These are phyloP conservation scores for Ctenosaura bakeri DNA, from an alignment of 2,797 vertebrate species.

Conservation along the genomic window DNA sequence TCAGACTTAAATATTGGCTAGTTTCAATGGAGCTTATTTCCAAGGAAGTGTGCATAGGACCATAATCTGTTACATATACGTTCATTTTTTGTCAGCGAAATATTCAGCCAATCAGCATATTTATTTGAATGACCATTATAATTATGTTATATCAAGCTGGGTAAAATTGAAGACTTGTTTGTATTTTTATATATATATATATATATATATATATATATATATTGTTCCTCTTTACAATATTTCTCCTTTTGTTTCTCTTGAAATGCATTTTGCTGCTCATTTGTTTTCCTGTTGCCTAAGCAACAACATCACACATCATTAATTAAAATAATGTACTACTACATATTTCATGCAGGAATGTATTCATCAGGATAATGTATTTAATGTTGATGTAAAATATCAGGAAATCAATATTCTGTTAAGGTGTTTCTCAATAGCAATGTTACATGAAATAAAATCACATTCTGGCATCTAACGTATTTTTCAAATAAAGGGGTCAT, in stretches of 20 bases:
- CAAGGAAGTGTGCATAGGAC: neutral
- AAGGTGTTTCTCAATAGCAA: constrained; percentile 55
- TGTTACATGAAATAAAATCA: constrained; percentile 64
- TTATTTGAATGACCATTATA: constrained; percentile 40
- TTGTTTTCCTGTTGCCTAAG: constrained; percentile 91
- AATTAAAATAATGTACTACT: constrained; percentile 80
- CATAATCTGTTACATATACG: constrained; percentile 47
- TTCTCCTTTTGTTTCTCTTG: constrained; percentile 79
- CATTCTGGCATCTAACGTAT: constrained; percentile 45
- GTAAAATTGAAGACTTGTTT: constrained; percentile 60
- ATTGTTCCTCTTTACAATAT: constrained; percentile 63
- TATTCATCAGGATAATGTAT: constrained; percentile 70
- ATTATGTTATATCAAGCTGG: constrained; percentile 58
- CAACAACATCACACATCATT: constrained; percentile 84
- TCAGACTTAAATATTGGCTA: neutral
- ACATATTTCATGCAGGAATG: constrained; percentile 77
- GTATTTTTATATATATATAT: constrained; percentile 47
- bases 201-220: constrained; percentile 45
- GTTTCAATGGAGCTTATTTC: neutral
- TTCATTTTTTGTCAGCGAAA: constrained; percentile 44
- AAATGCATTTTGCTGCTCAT: constrained; percentile 88
- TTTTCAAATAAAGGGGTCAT: constrained; percentile 59
- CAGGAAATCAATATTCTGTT: constrained; percentile 52
- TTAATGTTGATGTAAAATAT: constrained; percentile 71
- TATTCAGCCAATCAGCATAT: constrained; percentile 51